Base-by-base conservation (phyloP, 2,797 vertebrate species). In the Cossypha dichroa region DNA sequence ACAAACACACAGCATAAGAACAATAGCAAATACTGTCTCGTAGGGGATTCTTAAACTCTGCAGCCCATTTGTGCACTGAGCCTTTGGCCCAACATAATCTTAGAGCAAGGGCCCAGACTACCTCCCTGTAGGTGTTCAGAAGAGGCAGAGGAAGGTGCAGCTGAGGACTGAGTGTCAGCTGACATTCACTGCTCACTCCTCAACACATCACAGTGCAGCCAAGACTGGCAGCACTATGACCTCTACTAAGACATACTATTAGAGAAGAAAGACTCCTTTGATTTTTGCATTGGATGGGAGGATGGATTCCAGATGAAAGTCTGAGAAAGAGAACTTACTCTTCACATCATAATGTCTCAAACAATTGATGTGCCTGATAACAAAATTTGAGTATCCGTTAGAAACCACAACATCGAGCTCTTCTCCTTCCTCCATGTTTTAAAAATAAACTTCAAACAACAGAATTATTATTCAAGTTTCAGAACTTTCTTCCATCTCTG, bases 381-480 rank as follows among this genome's bases (percentile, higher is more conserved):
- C 4, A 66, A 70, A 79, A 90, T 28, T 1, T 51, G 28, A 90
- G 38, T 25, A 67, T 77, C 59, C 15, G 21, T 79, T 56, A 66
- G n/a, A 91, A 85, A 90, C 55, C 46, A 81, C 69, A 85, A 25
- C 31, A 89, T n/a, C 0, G 1, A 86, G 49, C 13, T 77, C 72
- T 92, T 85, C 69, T 90, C 67, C 79, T 96, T 95, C 46, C 31
- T 89, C 54, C 55, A 18, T 38, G 40, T 58, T 88, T 92, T 58
- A 88, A 94, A 96, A 91, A 94, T 68, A 94, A 85, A 68, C 33
- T 85, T 83, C 54, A 67, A 96, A 76, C 29, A 83, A 59, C 23
- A 66, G 43, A 92, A 41, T 9, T 16, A 45, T 60, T 83, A 15
- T 73, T 89, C 55, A 85, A 70, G 9, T 74, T 95, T 92, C 49